Percentiles rank a stretch among this genome's conserved stretches.
These are phyloP conservation scores for Phania funesta DNA, from an alignment of 2,888 invertebrate species.

Conservation along the genomic window DNA sequence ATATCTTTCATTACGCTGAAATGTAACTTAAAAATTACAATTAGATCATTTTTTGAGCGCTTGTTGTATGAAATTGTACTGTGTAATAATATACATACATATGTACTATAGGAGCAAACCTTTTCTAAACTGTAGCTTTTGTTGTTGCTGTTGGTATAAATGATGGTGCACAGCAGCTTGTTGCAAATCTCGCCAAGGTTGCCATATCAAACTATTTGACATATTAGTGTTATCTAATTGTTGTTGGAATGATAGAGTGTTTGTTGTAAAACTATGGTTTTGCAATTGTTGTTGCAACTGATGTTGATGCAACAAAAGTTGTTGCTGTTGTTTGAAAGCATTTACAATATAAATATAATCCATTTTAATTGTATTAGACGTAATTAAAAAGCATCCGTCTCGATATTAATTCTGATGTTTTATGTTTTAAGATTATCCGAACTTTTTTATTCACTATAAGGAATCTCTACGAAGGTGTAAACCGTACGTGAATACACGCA, in stretches of 20 bases:
- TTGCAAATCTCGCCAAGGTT: slow-evolving; percentile 79
- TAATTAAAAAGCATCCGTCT: background rate
- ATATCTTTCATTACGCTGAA: too few species aligned
- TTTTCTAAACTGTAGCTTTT: slow-evolving; percentile 72
- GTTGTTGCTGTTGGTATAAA: slow-evolving; percentile 75
- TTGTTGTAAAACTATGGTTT: slow-evolving; percentile 17
- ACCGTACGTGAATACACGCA: background rate
- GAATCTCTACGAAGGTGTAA: background rate
- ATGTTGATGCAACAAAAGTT: slow-evolving; percentile 62
- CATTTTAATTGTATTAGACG: slow-evolving; percentile 68
- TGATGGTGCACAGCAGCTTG: slow-evolving; percentile 78
- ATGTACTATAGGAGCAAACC: slow-evolving; percentile 69
- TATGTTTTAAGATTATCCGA: background rate
- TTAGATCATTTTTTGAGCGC: too few species aligned
- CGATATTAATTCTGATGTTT: background rate
- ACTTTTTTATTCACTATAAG: background rate
- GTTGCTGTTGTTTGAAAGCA: slow-evolving; percentile 75
- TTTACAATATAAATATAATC: slow-evolving; percentile 78
- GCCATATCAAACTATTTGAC: slow-evolving; percentile 78
- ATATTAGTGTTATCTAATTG: slow-evolving; percentile 74
- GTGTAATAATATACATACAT: background rate
- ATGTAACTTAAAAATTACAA: too few species aligned
- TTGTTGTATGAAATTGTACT: too few species aligned
- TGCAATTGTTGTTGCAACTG: slow-evolving; percentile 63
- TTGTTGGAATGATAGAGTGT: slow-evolving; percentile 62